phyloP scores from a whole-genome alignment of 1,140 invertebrate genomes.

The Phortica variegata region DNA sequence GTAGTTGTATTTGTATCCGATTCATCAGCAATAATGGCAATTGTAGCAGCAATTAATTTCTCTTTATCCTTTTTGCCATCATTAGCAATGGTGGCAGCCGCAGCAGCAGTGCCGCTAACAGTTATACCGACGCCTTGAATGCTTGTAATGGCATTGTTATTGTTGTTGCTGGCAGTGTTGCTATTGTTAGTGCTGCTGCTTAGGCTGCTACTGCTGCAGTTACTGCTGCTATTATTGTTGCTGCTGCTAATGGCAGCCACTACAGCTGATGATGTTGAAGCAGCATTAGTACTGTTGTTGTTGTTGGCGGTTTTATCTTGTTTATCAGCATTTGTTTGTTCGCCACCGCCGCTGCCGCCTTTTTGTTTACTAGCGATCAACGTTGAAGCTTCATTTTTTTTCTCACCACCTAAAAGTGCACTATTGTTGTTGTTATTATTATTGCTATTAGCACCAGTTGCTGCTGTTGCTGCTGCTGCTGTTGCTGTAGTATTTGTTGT shows the following conservation, averaged over 20 bases:
- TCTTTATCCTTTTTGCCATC: background rate
- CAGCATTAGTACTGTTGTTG: background rate
- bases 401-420: background rate
- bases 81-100: conserved; percentile 8
- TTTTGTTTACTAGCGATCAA: background rate
- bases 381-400: background rate
- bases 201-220: background rate
- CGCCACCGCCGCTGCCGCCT: background rate
- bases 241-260: background rate
- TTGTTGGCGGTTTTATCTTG: too few relatives aligned
- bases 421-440: background rate
- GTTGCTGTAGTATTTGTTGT: background rate
- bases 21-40: conserved; percentile 40
- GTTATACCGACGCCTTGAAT: too few relatives aligned
- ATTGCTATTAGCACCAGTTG: background rate
- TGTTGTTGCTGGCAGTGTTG: background rate
- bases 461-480: background rate
- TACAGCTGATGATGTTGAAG: background rate
- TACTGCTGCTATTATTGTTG: background rate
- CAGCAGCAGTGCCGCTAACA: too few relatives aligned
- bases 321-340: background rate
- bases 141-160: conserved; percentile 4
- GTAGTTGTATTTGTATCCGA: conserved; percentile 37
- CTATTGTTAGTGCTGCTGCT: background rate
- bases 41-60: background rate